Evolutionary conservation across 2,797 vertebrate genomes (phyloP).

Genomic region (Picus viridis): DNA sequence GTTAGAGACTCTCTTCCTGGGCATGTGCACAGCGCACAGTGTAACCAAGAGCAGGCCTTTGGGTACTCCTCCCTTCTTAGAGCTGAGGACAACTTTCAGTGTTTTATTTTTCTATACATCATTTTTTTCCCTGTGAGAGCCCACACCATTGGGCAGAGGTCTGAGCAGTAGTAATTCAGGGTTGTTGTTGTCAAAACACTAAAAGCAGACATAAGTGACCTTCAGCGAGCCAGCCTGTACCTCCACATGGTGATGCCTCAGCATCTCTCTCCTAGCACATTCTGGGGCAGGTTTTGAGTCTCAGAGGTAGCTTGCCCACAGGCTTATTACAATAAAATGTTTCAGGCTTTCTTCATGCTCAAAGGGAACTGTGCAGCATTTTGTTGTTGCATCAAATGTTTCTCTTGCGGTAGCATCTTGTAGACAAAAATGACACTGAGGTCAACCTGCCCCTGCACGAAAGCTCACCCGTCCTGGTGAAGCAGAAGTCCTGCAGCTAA

Average conservation of each 20-base stretch:
- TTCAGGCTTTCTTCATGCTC: background rate
- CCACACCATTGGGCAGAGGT: background rate
- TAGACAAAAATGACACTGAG: background rate
- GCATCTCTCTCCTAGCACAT: background rate
- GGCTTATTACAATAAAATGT: background rate
- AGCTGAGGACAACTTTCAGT: background rate
- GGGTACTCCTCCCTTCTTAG: background rate
- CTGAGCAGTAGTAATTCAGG: background rate
- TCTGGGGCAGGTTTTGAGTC: background rate
- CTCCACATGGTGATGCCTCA: accelerated
- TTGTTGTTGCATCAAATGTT: background rate
- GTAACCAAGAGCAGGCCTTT: background rate
- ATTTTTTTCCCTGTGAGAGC: background rate
- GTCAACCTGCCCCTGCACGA: background rate
- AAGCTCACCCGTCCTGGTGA: background rate
- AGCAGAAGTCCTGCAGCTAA: background rate
- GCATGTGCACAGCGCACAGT: background rate
- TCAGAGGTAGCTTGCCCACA: background rate
- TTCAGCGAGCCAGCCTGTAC: accelerated
- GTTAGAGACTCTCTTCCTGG: background rate
- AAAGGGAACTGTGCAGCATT: background rate
- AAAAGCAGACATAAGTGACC: background rate
- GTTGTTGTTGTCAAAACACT: background rate
- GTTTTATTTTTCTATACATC: background rate
- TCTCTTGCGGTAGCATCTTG: background rate